Evolutionary conservation across 1,140 invertebrate genomes (phyloP), one percentile per base, ranked within the genome.

Genomic region (Caenorhabditis tropicalis): DNA sequence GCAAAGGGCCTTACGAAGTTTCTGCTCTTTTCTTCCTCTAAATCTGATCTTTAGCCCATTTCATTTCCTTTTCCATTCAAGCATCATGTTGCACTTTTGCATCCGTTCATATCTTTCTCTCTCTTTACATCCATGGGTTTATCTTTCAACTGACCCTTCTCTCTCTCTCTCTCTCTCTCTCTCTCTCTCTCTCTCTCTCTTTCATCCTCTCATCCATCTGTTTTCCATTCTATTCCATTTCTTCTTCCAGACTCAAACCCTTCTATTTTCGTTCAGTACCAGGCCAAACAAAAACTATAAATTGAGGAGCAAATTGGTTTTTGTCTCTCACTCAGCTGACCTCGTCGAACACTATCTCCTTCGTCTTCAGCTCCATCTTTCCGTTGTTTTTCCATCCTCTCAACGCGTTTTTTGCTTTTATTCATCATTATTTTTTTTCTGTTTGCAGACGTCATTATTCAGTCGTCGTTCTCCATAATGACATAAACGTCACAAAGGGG

Each of bases 251-350:
- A 16, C n/a, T n/a, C 49, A 51, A 21, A n/a, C 58, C 16, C 31
- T 33, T 65, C 58, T 65, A n/a, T 56, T 56, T 56, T 27, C 29
- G 53, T 56, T 56, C 53, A 12, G 53, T 10, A 27, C 24, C 53
- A 12, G 0, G 0, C 49, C 21, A 19, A 56, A 56, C 33, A 10
- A 39, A 74, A 74, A 74, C 65, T 43, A 74, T 43, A 74, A 43
- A 74, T 43, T 74, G 65, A 74, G 65, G 36, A 43, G 36, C 65
- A 74, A 74, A 74, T 74, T 74, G 65, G 65, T 74, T 74, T 74
- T 43, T 5, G 36, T n/a, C 31, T 21, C 65, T 65, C 58, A n/a
- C 58, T 65, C 58, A 36, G 58, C 58, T 65, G 58, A 65, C 65
- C 65, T 74, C 58, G 12, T 36, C 9, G 58, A 65, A 65, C 58